These are phyloP conservation scores for Apodemus sylvaticus DNA, from an alignment of 2,113 vertebrate genomes.

Conservation along the genomic window DNA sequence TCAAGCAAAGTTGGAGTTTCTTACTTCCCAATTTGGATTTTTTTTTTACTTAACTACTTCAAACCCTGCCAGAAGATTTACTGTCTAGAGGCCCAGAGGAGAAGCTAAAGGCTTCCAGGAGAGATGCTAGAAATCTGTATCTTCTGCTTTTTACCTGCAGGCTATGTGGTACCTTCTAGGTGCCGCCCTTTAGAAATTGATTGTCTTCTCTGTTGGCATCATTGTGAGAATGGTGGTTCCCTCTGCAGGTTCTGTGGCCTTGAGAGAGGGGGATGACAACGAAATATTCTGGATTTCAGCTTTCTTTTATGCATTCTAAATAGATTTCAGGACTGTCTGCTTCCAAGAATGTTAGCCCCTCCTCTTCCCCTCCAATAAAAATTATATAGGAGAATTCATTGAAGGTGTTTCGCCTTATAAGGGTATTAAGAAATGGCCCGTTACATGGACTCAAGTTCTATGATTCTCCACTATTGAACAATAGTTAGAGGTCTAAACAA, in stretches of 20 bases:
- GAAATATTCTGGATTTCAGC: background rate
- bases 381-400: background rate
- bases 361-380: background rate
- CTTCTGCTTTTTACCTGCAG: background rate
- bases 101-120: background rate
- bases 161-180: background rate
- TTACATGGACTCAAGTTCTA: background rate
- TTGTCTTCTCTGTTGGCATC: background rate
- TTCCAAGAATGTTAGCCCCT: background rate
- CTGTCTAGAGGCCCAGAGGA: background rate
- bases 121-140: background rate
- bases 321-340: background rate
- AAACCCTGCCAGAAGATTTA: conserved; percentile 58
- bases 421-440: background rate
- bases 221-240: background rate
- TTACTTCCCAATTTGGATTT: conserved; percentile 82
- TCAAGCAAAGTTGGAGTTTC: conserved; percentile 80
- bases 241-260: background rate
- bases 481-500: background rate
- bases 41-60: conserved; percentile 80
- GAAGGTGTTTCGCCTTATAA: background rate
- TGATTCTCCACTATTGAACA: background rate
- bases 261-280: background rate
- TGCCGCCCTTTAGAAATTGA: background rate
- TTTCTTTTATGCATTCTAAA: background rate